Evolutionary conservation across 1,140 invertebrate genomes (phyloP).

Genomic region (Condylostylus longicornis): DNA sequence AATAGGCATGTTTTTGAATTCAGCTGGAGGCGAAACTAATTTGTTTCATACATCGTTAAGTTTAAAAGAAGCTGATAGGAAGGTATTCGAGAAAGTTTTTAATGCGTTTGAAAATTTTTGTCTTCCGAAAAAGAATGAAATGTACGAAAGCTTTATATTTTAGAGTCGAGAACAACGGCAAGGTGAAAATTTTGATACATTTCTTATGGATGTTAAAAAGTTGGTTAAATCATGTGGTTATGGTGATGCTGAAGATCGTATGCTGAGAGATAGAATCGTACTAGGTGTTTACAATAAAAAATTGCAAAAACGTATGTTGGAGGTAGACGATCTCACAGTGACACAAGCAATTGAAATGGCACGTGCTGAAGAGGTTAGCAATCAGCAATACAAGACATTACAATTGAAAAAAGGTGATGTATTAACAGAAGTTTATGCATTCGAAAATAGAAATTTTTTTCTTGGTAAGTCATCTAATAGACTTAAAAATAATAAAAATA

Average conservation of each 20-base stretch:
- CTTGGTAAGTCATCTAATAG: too few relatives aligned
- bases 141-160: constrained; percentile 16
- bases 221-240: constrained; percentile 13
- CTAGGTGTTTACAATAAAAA: constrained; percentile 12
- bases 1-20: constrained; percentile 11
- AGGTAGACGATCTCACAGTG: constrained; percentile 18
- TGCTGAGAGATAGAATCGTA: constrained; percentile 15
- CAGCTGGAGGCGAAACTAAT: constrained; percentile 8
- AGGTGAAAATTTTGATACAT: constrained; percentile 16
- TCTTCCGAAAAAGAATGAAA: constrained; percentile 14
- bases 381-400: too few relatives aligned
- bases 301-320: constrained; percentile 19
- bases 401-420: too few relatives aligned
- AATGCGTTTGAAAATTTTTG: constrained; percentile 14
- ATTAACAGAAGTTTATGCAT: too few relatives aligned
- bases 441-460: too few relatives aligned
- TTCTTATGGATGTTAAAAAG: constrained; percentile 14
- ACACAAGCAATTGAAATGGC: constrained; percentile 15
- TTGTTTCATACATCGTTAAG: constrained; percentile 11
- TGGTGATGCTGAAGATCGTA: constrained; percentile 7
- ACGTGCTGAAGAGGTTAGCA: too few relatives aligned
- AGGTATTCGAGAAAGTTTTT: constrained; percentile 4
- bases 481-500: too few relatives aligned
- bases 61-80: constrained; percentile 6
- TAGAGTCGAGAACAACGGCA: constrained; percentile 14